Evolutionary conservation across 2,113 vertebrate genomes (phyloP).

Genomic region (Peromyscus polionotus): DNA sequence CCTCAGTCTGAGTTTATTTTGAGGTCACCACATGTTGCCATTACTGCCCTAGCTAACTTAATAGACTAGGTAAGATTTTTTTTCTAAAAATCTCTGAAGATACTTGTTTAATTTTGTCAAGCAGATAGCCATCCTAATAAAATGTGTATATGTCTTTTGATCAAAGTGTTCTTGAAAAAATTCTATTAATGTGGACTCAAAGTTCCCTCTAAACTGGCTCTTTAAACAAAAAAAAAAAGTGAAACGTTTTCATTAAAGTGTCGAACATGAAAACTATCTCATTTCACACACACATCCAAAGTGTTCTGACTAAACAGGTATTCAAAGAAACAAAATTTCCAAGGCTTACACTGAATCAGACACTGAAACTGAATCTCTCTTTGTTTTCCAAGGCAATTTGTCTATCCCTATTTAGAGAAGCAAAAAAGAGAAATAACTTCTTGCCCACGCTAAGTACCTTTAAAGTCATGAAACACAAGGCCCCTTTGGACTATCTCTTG

Average conservation of each 20-base stretch:
- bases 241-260: not conserved
- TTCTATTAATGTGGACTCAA: not conserved
- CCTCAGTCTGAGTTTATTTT: not conserved
- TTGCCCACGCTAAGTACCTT: slow-evolving; percentile 66
- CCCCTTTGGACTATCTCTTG: slow-evolving; percentile 66
- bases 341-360: not conserved
- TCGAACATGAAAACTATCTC: slow-evolving; percentile 1
- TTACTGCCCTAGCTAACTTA: slow-evolving; percentile 9
- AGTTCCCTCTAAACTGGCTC: not conserved
- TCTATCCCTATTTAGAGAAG: slow-evolving; percentile 73
- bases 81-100: not conserved
- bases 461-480: slow-evolving; percentile 67
- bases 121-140: not conserved
- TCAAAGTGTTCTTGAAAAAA: slow-evolving; percentile 7
- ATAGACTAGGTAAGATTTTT: not conserved
- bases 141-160: not conserved
- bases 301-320: slow-evolving; percentile 45
- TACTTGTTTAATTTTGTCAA: slow-evolving; percentile 32
- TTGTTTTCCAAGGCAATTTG: slow-evolving; percentile 68
- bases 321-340: slow-evolving; percentile 36
- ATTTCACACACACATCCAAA: not conserved
- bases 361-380: slow-evolving; percentile 37
- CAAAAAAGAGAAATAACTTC: slow-evolving; percentile 74
- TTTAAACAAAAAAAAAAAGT: not conserved
- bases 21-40: not conserved